These are phyloP conservation scores for Neosilurus mollespiculum DNA, from an alignment of 2,797 vertebrate genomes.

Conservation along the genomic window DNA sequence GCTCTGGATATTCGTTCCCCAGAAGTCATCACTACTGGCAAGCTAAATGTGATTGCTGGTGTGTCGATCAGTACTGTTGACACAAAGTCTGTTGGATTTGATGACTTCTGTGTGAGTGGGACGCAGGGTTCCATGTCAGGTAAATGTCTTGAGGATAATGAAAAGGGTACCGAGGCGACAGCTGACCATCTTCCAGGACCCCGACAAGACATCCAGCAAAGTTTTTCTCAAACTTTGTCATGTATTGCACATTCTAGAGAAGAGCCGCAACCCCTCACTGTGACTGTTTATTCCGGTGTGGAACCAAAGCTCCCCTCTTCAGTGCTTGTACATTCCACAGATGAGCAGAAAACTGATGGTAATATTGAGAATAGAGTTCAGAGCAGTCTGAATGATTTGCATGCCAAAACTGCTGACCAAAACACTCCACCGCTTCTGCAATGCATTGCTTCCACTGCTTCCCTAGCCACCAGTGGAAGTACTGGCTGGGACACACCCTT, in stretches of 20 bases:
- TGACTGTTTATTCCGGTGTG: background rate
- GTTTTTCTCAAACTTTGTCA: background rate
- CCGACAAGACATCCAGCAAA: conserved; percentile 19
- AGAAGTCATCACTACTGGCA: background rate
- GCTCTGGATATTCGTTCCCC: background rate
- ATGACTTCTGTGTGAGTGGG: background rate
- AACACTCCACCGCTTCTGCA: background rate
- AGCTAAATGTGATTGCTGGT: background rate
- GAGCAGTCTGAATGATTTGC: background rate
- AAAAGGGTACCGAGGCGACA: background rate
- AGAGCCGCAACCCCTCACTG: background rate
- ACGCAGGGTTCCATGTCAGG: background rate
- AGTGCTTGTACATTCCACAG: background rate
- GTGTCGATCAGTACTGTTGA: background rate
- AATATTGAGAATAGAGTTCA: background rate
- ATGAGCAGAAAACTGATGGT: background rate
- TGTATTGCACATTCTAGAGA: background rate
- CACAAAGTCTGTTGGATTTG: background rate
- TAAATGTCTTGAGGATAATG: background rate
- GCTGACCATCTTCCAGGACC: background rate
- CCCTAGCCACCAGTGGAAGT: background rate
- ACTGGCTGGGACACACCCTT: background rate
- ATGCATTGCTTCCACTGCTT: too few species aligned
- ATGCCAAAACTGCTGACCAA: background rate
- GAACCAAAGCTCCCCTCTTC: conserved; percentile 13